Percentiles rank a stretch among this genome's conserved stretches.
phyloP scores from a whole-genome alignment of 2,888 invertebrate species.

The Luffia ferchaultella region DNA sequence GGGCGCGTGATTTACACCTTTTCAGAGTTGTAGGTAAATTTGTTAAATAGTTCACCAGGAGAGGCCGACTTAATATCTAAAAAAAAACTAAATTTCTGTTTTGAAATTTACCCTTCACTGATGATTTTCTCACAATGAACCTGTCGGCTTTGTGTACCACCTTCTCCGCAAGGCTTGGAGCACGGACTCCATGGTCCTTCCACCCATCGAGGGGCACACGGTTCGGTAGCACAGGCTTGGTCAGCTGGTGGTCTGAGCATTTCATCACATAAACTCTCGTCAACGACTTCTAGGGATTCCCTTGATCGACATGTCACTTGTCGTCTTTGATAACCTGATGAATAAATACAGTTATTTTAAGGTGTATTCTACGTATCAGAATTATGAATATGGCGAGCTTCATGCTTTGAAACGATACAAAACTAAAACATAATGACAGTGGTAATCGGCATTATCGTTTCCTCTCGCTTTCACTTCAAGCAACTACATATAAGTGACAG shows the following conservation, averaged over 20 bases:
- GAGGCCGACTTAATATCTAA: too few species aligned
- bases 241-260: constrained; percentile 74
- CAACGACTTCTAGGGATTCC: constrained; percentile 74
- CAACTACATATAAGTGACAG: too few species aligned
- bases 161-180: constrained; percentile 81
- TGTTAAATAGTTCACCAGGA: too few species aligned
- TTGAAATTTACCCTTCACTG: constrained; percentile 71
- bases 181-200: constrained; percentile 83
- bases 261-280: constrained; percentile 80
- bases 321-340: constrained; percentile 75
- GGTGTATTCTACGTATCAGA: neutral
- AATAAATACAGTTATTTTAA: too few species aligned
- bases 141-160: constrained; percentile 73
- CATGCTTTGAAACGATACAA: neutral
- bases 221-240: constrained; percentile 76
- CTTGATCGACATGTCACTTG: constrained; percentile 83
- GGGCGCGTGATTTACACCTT: too few species aligned
- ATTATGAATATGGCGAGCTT: too few species aligned
- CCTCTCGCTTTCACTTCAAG: too few species aligned
- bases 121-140: constrained; percentile 85
- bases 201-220: constrained; percentile 86
- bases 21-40: too few species aligned
- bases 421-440: neutral
- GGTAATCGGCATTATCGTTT: too few species aligned
- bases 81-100: too few species aligned